Percentiles rank a stretch among this genome's conserved stretches.
These are phyloP conservation scores for Eulemur coronatus DNA, from an alignment of 2,797 vertebrate species.

Conservation along the genomic window DNA sequence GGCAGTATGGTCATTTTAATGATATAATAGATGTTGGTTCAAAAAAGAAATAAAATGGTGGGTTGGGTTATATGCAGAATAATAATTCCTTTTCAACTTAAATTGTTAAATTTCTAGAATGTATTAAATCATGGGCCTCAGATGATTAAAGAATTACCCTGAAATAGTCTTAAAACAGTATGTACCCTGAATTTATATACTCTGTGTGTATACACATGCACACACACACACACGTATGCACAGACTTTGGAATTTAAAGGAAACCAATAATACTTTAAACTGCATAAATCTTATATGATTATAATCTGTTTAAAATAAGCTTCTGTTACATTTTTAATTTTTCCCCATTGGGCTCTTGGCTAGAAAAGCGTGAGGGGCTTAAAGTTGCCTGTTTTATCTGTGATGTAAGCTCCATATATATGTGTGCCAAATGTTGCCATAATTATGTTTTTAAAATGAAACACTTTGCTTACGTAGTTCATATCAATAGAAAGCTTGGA, in stretches of 20 bases:
- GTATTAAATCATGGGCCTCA: neutral
- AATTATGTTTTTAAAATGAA: conserved; percentile 1
- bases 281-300: neutral
- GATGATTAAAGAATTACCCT: neutral
- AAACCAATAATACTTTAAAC: neutral
- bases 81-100: neutral
- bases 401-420: neutral
- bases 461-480: neutral
- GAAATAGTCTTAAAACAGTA: neutral
- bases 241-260: neutral
- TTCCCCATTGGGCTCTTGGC: neutral
- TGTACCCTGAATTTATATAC: neutral
- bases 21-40: neutral
- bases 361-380: neutral
- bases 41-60: neutral
- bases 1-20: too few relatives aligned
- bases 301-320: neutral
- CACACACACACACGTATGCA: neutral
- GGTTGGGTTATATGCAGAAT: neutral
- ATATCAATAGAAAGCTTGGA: neutral
- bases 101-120: neutral
- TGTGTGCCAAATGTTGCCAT: neutral
- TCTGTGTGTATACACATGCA: too few relatives aligned
- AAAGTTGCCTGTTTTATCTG: neutral
- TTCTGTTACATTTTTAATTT: neutral